phyloP scores from a whole-genome alignment of 2,797 vertebrate species.

The Galagoides demidoff region DNA sequence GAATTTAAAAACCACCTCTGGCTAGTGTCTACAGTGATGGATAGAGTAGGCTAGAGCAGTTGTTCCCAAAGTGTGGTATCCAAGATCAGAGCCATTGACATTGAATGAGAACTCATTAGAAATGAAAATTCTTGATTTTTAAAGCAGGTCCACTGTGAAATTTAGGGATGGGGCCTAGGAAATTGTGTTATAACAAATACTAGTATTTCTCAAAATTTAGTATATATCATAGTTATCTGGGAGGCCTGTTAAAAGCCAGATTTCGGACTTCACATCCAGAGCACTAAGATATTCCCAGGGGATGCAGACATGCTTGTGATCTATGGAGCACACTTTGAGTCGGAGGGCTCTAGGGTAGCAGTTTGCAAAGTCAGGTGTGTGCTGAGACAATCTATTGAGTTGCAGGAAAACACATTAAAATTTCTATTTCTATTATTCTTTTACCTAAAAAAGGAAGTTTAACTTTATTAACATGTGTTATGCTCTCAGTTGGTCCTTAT shows the following conservation, averaged over 20 bases:
- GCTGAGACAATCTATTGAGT: not conserved
- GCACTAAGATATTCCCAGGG: not conserved
- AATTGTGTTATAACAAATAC: not conserved
- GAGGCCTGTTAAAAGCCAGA: not conserved
- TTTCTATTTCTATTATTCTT: constrained; percentile 15
- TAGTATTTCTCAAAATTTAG: not conserved
- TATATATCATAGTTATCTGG: not conserved
- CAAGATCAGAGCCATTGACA: not conserved
- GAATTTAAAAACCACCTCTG: not conserved
- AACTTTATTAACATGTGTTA: not conserved
- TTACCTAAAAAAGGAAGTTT: not conserved
- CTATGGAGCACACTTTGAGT: not conserved
- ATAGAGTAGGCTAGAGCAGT: not conserved
- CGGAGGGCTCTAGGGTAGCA: not conserved
- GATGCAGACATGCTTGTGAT: not conserved
- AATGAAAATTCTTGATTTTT: not conserved
- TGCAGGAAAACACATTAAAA: not conserved
- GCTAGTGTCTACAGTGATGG: not conserved
- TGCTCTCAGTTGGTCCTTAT: not conserved
- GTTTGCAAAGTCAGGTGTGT: not conserved
- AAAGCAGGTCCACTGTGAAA: not conserved
- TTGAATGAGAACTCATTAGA: not conserved
- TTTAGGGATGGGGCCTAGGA: not conserved
- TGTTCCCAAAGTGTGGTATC: not conserved
- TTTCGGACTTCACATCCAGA: not conserved